Conservation (phyloP, 2,113 vertebrate species). For the Elgaria multicarinata region DNA sequence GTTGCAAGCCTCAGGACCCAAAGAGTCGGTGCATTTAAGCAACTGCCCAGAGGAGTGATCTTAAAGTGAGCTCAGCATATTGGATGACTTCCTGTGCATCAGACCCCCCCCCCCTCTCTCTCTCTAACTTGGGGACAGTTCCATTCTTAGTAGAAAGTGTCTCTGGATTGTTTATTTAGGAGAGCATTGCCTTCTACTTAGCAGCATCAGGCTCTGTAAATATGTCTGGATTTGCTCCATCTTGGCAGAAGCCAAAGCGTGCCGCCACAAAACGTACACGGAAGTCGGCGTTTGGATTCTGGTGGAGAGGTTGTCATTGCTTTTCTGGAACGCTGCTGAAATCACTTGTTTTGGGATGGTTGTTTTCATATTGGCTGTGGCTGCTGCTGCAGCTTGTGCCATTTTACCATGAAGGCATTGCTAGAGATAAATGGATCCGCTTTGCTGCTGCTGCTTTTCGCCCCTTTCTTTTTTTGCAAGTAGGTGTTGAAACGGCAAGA, state of each 20-base stretch:
- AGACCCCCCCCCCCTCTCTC: neutral
- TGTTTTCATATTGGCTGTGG: neutral
- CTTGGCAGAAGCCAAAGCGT: neutral
- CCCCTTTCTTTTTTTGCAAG: neutral
- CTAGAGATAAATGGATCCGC: neutral
- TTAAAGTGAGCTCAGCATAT: neutral
- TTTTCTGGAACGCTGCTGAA: neutral
- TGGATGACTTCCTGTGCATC: neutral
- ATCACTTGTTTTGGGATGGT: slow-evolving; percentile 1
- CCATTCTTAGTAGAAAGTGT: neutral
- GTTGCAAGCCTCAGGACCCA: neutral
- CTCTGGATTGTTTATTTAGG: neutral
- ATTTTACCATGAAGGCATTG: neutral
- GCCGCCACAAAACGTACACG: neutral
- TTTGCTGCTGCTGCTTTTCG: neutral
- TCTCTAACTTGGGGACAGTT: neutral
- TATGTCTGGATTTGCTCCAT: neutral
- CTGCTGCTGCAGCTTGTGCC: neutral
- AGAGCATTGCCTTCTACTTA: neutral
- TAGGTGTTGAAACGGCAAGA: too few relatives aligned
- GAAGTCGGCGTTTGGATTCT: neutral
- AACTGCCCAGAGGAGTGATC: neutral
- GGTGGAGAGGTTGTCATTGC: neutral
- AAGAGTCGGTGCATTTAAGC: neutral
- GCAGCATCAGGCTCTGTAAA: neutral